Percentiles rank a stretch among this genome's conserved stretches.
phyloP scores from a whole-genome alignment of 2,888 invertebrate genomes.

The Mantis religiosa region DNA sequence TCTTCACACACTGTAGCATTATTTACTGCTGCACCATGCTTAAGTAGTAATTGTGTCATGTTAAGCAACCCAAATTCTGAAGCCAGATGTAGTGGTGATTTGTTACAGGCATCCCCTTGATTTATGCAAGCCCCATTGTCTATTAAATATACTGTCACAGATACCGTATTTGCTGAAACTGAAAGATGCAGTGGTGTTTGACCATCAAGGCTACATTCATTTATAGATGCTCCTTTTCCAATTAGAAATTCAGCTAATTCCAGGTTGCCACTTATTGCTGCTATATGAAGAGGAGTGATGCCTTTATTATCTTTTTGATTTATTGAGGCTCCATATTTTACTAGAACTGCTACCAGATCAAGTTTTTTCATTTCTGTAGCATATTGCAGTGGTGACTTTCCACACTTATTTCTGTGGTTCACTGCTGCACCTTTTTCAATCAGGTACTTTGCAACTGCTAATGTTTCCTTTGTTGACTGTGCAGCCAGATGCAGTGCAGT shows the following conservation, averaged over 20 bases:
- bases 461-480: background rate
- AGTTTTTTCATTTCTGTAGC: background rate
- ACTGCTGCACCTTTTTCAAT: background rate
- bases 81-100: background rate
- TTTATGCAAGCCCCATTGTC: background rate
- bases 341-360: background rate
- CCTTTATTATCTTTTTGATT: background rate
- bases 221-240: background rate
- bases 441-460: background rate
- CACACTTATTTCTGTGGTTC: background rate
- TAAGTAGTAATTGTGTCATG: background rate
- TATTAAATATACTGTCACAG: background rate
- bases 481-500: background rate
- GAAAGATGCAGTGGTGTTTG: background rate
- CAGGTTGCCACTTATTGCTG: background rate
- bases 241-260: background rate
- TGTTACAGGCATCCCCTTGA: background rate
- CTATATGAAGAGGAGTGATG: background rate
- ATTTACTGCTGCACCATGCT: background rate
- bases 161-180: background rate
- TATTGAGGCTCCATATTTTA: background rate
- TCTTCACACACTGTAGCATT: background rate
- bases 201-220: background rate
- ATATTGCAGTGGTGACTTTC: background rate
- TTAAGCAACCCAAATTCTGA: background rate